A percentile compares a stretch with the other conserved stretches of the same genome.
These are phyloP conservation scores for Colinus virginianus DNA, from an alignment of 2,113 vertebrate genomes.

Conservation along the genomic window DNA sequence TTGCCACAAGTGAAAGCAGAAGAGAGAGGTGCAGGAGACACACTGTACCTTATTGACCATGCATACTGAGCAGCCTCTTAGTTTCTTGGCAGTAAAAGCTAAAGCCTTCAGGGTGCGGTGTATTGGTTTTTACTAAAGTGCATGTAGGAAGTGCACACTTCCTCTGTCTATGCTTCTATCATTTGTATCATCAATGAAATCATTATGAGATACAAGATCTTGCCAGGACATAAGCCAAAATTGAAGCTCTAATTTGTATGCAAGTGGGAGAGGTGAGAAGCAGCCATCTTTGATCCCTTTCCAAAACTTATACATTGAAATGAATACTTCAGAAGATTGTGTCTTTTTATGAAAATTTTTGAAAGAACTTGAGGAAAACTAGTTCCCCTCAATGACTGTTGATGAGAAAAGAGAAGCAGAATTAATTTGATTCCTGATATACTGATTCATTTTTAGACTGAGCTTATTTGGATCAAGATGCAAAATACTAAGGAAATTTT, in stretches of 20 bases:
- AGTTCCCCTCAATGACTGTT: background rate
- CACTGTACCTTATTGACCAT: fast-evolving
- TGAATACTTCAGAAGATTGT: background rate
- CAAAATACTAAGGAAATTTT: background rate
- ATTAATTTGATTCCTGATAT: background rate
- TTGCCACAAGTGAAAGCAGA: background rate
- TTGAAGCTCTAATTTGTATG: background rate
- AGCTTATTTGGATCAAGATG: background rate
- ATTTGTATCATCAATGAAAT: background rate
- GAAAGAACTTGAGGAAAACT: background rate
- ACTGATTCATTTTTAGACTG: background rate
- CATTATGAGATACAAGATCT: background rate
- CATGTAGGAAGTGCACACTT: fast-evolving
- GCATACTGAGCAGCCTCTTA: background rate
- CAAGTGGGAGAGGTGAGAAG: background rate
- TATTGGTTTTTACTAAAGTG: background rate
- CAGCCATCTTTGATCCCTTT: fast-evolving
- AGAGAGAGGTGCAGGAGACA: background rate
- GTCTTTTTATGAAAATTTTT: background rate
- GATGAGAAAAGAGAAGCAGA: background rate
- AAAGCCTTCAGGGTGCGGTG: background rate
- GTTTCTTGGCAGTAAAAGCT: background rate
- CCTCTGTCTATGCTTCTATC: background rate
- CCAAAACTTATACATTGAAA: background rate
- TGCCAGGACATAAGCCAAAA: background rate